These are phyloP conservation scores for Naso thynnoides DNA, from an alignment of 2,797 vertebrate species.

Conservation along the genomic window DNA sequence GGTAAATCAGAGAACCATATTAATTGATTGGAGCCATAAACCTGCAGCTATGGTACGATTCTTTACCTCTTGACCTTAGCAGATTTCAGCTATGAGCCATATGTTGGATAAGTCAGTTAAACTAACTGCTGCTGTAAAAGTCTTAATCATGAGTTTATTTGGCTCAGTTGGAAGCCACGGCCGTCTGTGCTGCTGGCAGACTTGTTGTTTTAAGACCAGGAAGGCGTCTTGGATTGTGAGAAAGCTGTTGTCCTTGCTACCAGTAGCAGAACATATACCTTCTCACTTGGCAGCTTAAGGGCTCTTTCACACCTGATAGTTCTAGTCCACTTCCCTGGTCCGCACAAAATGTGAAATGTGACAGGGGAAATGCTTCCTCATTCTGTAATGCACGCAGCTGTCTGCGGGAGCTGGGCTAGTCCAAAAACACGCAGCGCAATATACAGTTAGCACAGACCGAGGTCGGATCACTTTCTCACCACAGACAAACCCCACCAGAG, in stretches of 20 bases:
- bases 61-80: neutral
- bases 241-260: conserved; percentile 45
- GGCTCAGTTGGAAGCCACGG: conserved; percentile 15
- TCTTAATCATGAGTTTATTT: conserved; percentile 21
- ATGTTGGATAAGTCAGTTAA: neutral
- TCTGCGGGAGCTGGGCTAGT: too few species aligned
- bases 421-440: too few species aligned
- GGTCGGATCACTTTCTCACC: too few species aligned
- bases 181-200: conserved; percentile 42
- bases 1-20: neutral
- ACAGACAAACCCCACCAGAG: too few species aligned
- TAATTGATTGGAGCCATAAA: conserved; percentile 9
- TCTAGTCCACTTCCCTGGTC: too few species aligned
- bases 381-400: too few species aligned
- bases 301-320: too few species aligned
- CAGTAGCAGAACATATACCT: conserved; percentile 63
- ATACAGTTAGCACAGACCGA: too few species aligned
- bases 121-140: conserved; percentile 1
- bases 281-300: conserved; percentile 57
- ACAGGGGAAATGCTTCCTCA: too few species aligned
- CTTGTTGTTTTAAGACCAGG: conserved; percentile 39
- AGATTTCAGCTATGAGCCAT: neutral
- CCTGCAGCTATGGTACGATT: neutral
- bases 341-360: too few species aligned
- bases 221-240: conserved; percentile 39